These are phyloP conservation scores for Buceros bicornis DNA, from an alignment of 2,797 vertebrate genomes.

Conservation along the genomic window DNA sequence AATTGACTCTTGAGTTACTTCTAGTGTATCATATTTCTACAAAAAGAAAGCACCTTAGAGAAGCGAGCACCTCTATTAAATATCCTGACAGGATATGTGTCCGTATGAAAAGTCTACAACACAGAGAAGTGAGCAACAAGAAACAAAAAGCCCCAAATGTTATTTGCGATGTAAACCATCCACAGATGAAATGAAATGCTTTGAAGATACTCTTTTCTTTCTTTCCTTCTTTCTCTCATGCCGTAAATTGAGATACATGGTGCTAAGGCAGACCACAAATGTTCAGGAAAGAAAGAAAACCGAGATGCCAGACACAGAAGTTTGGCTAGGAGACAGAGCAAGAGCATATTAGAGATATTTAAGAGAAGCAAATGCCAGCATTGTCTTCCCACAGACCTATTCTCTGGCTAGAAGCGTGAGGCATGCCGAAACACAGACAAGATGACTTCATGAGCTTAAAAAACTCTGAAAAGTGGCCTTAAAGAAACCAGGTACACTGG, in stretches of 20 bases:
- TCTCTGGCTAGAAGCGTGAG: neutral
- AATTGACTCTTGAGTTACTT: neutral
- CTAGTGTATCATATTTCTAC: neutral
- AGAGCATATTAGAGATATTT: slow-evolving; percentile 8
- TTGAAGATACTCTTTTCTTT: neutral
- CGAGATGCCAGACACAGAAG: neutral
- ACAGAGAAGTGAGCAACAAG: slow-evolving; percentile 16
- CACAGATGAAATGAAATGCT: slow-evolving; percentile 8
- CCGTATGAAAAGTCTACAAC: neutral
- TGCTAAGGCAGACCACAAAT: neutral
- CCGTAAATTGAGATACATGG: neutral
- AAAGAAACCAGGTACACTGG: neutral
- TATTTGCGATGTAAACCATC: slow-evolving; percentile 24
- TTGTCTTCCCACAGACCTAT: slow-evolving; percentile 29
- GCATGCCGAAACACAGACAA: neutral
- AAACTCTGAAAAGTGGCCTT: neutral
- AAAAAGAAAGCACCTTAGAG: neutral
- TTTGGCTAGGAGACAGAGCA: slow-evolving; percentile 6
- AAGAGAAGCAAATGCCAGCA: slow-evolving; percentile 27
- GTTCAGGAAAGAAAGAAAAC: neutral
- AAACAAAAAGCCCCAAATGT: slow-evolving; percentile 3
- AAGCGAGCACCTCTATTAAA: neutral
- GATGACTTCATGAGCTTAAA: rapidly evolving
- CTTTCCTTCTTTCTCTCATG: neutral
- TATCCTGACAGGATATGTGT: neutral